These are phyloP conservation scores for Chaunax sp. DNA, from an alignment of 2,797 vertebrate species.

Conservation along the genomic window DNA sequence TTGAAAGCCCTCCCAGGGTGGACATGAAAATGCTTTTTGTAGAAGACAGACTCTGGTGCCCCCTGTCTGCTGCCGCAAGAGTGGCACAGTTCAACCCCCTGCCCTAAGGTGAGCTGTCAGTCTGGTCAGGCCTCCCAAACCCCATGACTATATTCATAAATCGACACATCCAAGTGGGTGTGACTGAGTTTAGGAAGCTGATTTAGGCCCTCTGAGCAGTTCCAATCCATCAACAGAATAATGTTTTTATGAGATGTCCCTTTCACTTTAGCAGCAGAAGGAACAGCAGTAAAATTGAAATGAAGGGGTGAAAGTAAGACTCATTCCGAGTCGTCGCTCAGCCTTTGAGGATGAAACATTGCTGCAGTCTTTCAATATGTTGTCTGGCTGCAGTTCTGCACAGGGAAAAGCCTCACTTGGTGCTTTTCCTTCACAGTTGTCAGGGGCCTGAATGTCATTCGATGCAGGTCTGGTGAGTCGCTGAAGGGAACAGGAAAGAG, in stretches of 20 bases:
- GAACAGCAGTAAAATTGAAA: conserved; percentile 26
- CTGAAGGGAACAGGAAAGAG: conserved; percentile 37
- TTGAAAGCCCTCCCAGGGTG: conserved; percentile 43
- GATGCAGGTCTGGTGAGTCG: conserved; percentile 44
- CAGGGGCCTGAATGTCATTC: conserved; percentile 66
- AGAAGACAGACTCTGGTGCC: conserved; percentile 58
- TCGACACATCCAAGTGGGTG: conserved; percentile 51
- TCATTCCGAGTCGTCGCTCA: conserved; percentile 16
- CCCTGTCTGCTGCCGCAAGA: conserved; percentile 57
- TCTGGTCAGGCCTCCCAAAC: conserved; percentile 45
- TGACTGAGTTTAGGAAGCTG: conserved; percentile 46
- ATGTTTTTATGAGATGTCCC: conserved; percentile 35
- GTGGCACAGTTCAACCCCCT: conserved; percentile 20
- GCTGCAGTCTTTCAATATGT: conserved; percentile 25
- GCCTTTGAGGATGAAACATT: conserved; percentile 49
- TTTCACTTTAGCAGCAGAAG: conserved; percentile 41
- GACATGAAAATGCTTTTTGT: conserved; percentile 62
- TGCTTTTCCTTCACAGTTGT: conserved; percentile 52
- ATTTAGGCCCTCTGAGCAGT: conserved; percentile 41
- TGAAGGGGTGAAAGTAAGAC: conserved; percentile 32
- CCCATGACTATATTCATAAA: conserved; percentile 64
- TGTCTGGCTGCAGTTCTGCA: conserved; percentile 39
- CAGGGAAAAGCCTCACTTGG: conserved; percentile 27
- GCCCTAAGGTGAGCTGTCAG: conserved; percentile 25
- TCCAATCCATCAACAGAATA: conserved; percentile 36